Percentiles rank a stretch among this genome's conserved stretches.
These are phyloP conservation scores for Euspilapteryx auroguttella DNA, from an alignment of 2,888 invertebrate genomes.

Conservation along the genomic window DNA sequence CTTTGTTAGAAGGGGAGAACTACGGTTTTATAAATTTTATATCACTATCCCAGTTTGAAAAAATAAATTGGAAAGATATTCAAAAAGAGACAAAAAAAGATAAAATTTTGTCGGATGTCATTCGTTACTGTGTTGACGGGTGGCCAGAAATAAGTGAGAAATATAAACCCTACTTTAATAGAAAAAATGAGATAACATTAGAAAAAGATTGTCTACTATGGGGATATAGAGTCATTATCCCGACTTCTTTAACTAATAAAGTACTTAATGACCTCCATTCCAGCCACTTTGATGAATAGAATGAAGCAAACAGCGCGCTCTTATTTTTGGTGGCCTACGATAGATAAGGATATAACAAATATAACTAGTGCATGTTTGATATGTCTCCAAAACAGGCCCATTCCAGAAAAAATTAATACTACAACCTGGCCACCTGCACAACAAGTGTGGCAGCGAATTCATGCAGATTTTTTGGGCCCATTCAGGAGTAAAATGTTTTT, in stretches of 20 bases:
- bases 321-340: not conserved
- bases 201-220: conserved; percentile 1
- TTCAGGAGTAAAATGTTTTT: too few relatives aligned
- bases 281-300: not conserved
- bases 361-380: not conserved
- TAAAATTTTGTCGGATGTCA: not conserved
- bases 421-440: too few relatives aligned
- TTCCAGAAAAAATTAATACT: too few relatives aligned
- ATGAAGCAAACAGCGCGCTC: conserved; percentile 3
- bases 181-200: conserved; percentile 1
- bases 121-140: conserved; percentile 1
- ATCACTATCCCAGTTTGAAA: not conserved
- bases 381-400: conserved; percentile 1
- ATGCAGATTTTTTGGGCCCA: too few relatives aligned
- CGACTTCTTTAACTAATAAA: not conserved
- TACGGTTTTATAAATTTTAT: not conserved
- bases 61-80: not conserved
- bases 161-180: not conserved
- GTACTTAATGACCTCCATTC: not conserved
- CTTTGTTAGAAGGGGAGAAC: not conserved
- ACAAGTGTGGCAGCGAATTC: too few relatives aligned
- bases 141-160: too few relatives aligned
- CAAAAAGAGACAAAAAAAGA: conserved; percentile 1
- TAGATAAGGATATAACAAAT: conserved; percentile 1
- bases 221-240: conserved; percentile 1